Percentiles rank a stretch among this genome's conserved stretches.
Conservation (phyloP, 2,113 vertebrate species). For the Spermophilus dauricus region DNA sequence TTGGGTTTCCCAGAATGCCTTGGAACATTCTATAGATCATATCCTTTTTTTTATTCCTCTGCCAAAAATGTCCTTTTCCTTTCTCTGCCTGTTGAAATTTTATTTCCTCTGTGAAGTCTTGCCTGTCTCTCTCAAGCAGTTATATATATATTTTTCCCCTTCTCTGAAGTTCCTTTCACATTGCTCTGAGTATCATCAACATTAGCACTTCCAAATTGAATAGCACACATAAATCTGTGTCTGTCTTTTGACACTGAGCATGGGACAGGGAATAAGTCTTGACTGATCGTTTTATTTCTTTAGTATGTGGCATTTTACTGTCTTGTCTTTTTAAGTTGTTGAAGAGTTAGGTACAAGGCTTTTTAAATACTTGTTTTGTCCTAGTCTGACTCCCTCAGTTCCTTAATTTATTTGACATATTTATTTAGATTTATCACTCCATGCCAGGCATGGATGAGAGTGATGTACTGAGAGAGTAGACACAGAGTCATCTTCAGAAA, state of each 20-base stretch:
- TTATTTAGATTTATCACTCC: neutral
- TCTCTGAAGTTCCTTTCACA: neutral
- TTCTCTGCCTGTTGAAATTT: conserved; percentile 13
- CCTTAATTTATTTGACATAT: neutral
- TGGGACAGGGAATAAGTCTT: neutral
- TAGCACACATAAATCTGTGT: neutral
- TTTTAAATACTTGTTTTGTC: neutral
- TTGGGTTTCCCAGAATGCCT: conserved; percentile 20
- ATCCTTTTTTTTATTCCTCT: conserved; percentile 52
- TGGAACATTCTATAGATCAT: conserved; percentile 42
- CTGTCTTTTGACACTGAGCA: neutral
- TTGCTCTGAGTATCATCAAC: neutral
- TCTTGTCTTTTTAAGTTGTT: conserved; percentile 2
- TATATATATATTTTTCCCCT: neutral
- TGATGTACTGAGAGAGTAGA: neutral
- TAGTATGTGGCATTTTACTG: neutral
- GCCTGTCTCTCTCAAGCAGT: conserved; percentile 22
- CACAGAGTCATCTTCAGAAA: neutral
- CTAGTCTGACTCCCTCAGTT: neutral
- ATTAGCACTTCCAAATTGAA: neutral
- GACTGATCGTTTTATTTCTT: neutral
- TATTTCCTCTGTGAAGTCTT: conserved; percentile 58
- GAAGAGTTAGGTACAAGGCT: neutral
- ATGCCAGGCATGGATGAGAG: neutral
- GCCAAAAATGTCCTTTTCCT: conserved; percentile 28